Evolutionary conservation across 2,113 vertebrate genomes (phyloP), one percentile per base, ranked within the genome.

Genomic region (Petrocephalus microphthalmus): DNA sequence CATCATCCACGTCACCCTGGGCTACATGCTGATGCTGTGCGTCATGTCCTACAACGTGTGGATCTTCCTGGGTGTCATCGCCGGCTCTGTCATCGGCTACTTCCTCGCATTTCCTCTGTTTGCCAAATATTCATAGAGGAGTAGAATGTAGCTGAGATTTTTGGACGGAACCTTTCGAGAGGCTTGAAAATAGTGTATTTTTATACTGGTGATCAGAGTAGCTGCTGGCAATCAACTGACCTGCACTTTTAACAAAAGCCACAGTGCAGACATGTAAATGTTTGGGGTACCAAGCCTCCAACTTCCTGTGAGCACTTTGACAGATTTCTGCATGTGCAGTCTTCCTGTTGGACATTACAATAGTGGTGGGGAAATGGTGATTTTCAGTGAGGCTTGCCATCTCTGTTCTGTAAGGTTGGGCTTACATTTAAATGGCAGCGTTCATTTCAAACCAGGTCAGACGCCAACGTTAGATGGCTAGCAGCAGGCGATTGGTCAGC

Each of bases 11-110:
- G 97, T 99, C 93, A 92, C 96, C 78, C 93, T 98, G 47, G 96
- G 97, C 90, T 99, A 99, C 94, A 94, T 96, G 93, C 91, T 99
- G 91, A 99, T 99, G 98, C 89, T 99, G 90, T 97, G 97, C 0
- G 97, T 98, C 60, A 99, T 99, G 98, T 96, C 97, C 90, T 99
- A 99, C 95, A 99, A 99, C 7, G 91, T 94, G 51, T 98, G 98
- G 97, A 97, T 99, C 93, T 99, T 99, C 93, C 90, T 99, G 0
- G 97, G 96, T 0, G 95, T 97, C 92, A 91, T 99, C 0, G 42
- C 5, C 0, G 98, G 98, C 87, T 96, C 97, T 0, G 90, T 93
- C 0, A 89, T 99, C 2, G 97, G 98, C 33, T 99, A 99, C 91
- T 99, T 96, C 7, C 0, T 99, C 37, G 94, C 96, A 0, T 98